Evolutionary conservation across 2,888 invertebrate species (phyloP), one percentile per base, ranked within the genome.

Genomic region (Monopis laevigella): DNA sequence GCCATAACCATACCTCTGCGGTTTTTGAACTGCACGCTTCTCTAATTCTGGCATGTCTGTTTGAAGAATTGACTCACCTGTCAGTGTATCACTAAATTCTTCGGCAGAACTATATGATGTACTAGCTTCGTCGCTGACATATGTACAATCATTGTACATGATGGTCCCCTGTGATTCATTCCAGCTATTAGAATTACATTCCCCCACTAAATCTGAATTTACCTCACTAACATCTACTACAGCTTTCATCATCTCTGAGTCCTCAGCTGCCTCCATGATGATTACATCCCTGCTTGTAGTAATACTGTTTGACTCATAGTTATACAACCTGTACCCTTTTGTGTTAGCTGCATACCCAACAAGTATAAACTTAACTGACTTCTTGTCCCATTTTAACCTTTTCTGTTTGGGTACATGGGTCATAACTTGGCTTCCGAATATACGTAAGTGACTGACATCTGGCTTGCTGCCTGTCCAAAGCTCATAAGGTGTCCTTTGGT

Each of bases 401-500:
- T 36, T 43, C 21, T 47, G 30, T 21, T 44, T 45, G 2, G 47
- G 47, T 1, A 45, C 11, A 7, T 43, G 41, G 3, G 12, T 10
- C 4, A 6, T 11, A 28, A 12, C 28, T 28, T 6, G 4, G 12
- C 28, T 11, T 6, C 36, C 36, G 18, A 47, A 46, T 8, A 46
- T 40, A 24, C 35, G 43, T 21, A 46, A 21, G 19, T 45, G 41
- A 12, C 24, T 29, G 6, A 46, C 1, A 19, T 47, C 34, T 2
- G 45, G 44, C 38, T 42, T 41, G 7, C 28, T 43, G 8, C 46
- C 44, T 19, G 41, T 38, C 47, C 40, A 45, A 16, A 40, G 13
- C 13, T 46, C 44, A 11, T 30, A 13, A 2, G 47, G 45, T 11
- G 43, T 43, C 8, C 17, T 14, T 4, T 39, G 21, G 2, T 2